A percentile compares a stretch with the other conserved stretches of the same genome.
Evolutionary conservation across 2,113 vertebrate species (phyloP).

Genomic region (Corvus cornix): DNA sequence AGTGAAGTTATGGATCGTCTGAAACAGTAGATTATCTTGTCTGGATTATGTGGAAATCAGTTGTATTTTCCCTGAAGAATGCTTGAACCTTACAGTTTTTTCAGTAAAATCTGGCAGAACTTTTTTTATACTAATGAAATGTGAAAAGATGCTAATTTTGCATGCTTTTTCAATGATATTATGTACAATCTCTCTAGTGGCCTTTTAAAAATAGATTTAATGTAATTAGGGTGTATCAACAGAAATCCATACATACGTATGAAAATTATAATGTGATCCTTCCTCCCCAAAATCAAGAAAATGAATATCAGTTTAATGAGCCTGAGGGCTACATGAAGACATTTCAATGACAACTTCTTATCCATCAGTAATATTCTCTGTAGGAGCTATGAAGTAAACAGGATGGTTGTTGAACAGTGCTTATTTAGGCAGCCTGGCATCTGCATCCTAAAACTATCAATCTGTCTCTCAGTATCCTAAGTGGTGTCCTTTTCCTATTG

Average conservation of each 20-base stretch:
- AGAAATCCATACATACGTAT: background rate
- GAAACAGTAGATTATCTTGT: background rate
- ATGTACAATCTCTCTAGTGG: background rate
- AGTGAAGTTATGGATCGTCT: background rate
- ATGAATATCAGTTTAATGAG: background rate
- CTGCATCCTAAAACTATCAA: background rate
- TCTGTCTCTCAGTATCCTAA: background rate
- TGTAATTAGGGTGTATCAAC: background rate
- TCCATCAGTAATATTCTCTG: background rate
- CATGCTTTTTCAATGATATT: background rate
- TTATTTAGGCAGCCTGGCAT: background rate
- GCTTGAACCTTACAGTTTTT: background rate
- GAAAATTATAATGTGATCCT: background rate
- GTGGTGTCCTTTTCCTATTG: background rate
- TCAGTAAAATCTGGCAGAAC: background rate
- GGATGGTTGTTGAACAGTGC: background rate
- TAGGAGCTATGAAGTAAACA: background rate
- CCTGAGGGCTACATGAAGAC: background rate
- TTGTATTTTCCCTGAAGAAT: background rate
- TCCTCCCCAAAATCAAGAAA: background rate
- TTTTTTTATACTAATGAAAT: background rate
- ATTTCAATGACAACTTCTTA: background rate
- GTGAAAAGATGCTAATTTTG: background rate
- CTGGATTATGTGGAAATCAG: background rate
- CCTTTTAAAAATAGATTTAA: background rate